A percentile compares a stretch with the other conserved stretches of the same genome.
phyloP scores from a whole-genome alignment of 2,797 vertebrate species.

The Characodon lateralis region DNA sequence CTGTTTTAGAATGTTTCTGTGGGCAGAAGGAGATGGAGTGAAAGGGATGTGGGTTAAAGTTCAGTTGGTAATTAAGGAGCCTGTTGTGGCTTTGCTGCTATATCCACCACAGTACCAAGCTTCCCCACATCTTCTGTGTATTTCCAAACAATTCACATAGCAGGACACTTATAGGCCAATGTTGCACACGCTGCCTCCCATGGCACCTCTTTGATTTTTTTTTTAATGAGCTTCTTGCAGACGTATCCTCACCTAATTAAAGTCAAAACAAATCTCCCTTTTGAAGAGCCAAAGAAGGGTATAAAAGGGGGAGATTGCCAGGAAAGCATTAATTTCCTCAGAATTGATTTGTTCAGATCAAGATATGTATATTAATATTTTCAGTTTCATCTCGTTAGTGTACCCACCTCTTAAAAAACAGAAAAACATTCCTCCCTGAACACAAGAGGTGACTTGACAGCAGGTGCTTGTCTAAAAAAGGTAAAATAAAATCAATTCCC shows the following conservation, averaged over 20 bases:
- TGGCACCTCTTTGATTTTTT: constrained; percentile 60
- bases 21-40: constrained; percentile 46
- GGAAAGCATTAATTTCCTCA: constrained; percentile 48
- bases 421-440: constrained; percentile 13
- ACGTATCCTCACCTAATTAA: constrained; percentile 67
- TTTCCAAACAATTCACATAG: constrained; percentile 56
- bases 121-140: constrained; percentile 61
- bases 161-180: constrained; percentile 33
- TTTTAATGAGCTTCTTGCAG: constrained; percentile 67
- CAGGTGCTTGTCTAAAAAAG: constrained; percentile 49
- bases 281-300: constrained; percentile 47
- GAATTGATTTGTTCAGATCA: constrained; percentile 58
- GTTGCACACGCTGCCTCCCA: constrained; percentile 43
- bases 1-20: constrained; percentile 61
- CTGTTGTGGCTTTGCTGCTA: constrained; percentile 62
- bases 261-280: constrained; percentile 69
- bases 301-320: constrained; percentile 39
- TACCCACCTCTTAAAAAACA: background rate
- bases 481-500: constrained; percentile 60
- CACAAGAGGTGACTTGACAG: constrained; percentile 41
- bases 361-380: constrained; percentile 20
- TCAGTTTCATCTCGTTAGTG: background rate
- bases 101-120: constrained; percentile 56
- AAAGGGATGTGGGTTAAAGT: constrained; percentile 78
- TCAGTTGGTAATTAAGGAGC: constrained; percentile 75